phyloP scores from a whole-genome alignment of 2,113 vertebrate species.

The Morone saxatilis region DNA sequence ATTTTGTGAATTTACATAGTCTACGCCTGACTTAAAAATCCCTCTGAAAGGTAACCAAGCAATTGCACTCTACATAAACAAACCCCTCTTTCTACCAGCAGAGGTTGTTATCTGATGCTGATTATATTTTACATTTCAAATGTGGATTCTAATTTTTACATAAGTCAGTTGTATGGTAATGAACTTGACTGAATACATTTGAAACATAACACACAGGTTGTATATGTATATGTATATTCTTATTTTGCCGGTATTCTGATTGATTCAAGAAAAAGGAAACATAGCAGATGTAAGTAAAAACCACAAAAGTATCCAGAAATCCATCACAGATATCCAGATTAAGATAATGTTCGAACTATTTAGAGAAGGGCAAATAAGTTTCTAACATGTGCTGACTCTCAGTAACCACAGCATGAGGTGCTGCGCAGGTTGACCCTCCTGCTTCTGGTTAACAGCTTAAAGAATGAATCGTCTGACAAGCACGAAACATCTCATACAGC shows the following conservation, averaged over 20 bases:
- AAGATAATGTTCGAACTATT: not conserved
- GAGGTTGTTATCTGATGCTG: not conserved
- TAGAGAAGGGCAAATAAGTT: slow-evolving; percentile 6
- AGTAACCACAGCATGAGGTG: slow-evolving; percentile 23
- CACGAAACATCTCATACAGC: slow-evolving; percentile 9
- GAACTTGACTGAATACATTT: not conserved
- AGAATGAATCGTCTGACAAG: slow-evolving; percentile 14
- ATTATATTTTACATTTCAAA: not conserved
- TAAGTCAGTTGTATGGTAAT: not conserved
- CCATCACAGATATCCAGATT: not conserved
- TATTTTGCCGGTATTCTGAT: not conserved
- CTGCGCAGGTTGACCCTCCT: slow-evolving; percentile 31
- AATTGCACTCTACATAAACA: not conserved
- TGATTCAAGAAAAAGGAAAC: not conserved
- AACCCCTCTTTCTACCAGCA: not conserved
- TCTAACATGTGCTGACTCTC: slow-evolving; percentile 14
- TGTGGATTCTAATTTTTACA: too few relatives aligned
- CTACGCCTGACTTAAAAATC: not conserved
- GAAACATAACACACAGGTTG: not conserved
- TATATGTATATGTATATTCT: not conserved
- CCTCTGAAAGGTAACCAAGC: not conserved
- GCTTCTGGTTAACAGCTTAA: slow-evolving; percentile 23
- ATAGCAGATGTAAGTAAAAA: not conserved
- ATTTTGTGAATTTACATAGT: slow-evolving; percentile 3
- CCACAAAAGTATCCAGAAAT: not conserved